Evolutionary conservation across 37 sponge, comb jelly and placozoan genomes (phyloP), one percentile per base, ranked within the genome.

Genomic region (Axinella damicornis): DNA sequence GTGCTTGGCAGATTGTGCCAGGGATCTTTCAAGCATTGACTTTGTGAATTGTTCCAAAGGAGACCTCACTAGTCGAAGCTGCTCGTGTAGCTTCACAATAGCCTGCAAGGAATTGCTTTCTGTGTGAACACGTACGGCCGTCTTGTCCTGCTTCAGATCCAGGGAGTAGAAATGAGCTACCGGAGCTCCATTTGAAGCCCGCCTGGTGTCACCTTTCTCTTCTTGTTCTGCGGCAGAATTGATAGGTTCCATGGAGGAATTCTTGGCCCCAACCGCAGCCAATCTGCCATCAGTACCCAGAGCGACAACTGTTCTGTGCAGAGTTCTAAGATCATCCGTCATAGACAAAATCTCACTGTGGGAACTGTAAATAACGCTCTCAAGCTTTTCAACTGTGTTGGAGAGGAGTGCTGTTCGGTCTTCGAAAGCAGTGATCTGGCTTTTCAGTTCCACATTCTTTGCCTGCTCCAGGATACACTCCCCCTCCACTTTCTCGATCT

Each of bases 31-130:
- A 0, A 93, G 80, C 78, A 93, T 80, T 28, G 65, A 71, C 59
- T 77, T 84, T 19, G 89, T 93, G 74, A 88, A 93, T 22, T 74
- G 68, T 36, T 93, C 93, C 21, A 93, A 77, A 11, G 93, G 93
- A 1, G 62, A 68, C 18, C 86, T 61, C 35, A 88, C 25, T n/a
- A 57, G 74, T 5, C 63, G 81, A 17, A 88, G 71, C 38, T 84
- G 93, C 22, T 93, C 86, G 18, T 69, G 85, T 2, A 87, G 78
- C 20, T 57, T 28, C 22, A 73, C 31, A 33, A 87, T 70, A 2
- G 81, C 82, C 40, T 52, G 34, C 14, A 92, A 73, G 60, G 78
- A 74, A 35, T 79, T 77, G 35, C 59, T 92, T 28, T 92, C 88
- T 24, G 2, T 22, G 31, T 92, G 83, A 20, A 92, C 82, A n/a